Percentiles rank a stretch among this genome's conserved stretches.
Evolutionary conservation across 1,140 invertebrate species (phyloP).

Genomic region (Chlorops oryzae): DNA sequence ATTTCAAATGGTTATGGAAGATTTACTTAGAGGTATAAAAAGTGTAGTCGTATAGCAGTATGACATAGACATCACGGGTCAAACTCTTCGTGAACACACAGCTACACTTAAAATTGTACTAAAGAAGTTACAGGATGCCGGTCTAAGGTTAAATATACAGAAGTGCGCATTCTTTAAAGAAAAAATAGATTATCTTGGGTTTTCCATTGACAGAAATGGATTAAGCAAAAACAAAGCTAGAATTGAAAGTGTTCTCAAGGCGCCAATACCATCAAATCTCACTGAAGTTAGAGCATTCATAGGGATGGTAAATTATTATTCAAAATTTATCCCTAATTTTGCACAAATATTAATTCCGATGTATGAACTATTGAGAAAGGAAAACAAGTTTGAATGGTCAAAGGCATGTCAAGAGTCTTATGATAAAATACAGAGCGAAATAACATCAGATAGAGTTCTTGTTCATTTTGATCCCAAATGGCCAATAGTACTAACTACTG

Average conservation of each 20-base stretch:
- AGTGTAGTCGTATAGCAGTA: slow-evolving; percentile 30
- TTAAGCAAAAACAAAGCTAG: slow-evolving; percentile 19
- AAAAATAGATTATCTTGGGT: slow-evolving; percentile 30
- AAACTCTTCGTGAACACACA: slow-evolving; percentile 25
- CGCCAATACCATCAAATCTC: slow-evolving; percentile 21
- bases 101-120: slow-evolving; percentile 7
- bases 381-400: slow-evolving; percentile 17
- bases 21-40: slow-evolving; percentile 26
- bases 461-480: slow-evolving; percentile 12
- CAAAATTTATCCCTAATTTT: slow-evolving; percentile 38
- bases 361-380: slow-evolving; percentile 30
- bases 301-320: slow-evolving; percentile 33
- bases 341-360: slow-evolving; percentile 27
- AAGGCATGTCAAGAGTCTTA: slow-evolving; percentile 6
- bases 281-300: slow-evolving; percentile 29
- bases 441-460: slow-evolving; percentile 5
- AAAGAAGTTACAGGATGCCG: slow-evolving; percentile 3
- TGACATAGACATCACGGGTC: slow-evolving; percentile 39
- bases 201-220: slow-evolving; percentile 26
- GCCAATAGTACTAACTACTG: too few species aligned
- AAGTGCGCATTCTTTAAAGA: slow-evolving; percentile 33
- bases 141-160: slow-evolving; percentile 24
- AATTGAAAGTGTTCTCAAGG: slow-evolving; percentile 21
- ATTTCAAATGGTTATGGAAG: slow-evolving; percentile 46
- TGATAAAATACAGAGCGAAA: background rate